Evolutionary conservation across 2,888 invertebrate species (phyloP), one percentile per base, ranked within the genome.

Genomic region (Andrena bicolor): DNA sequence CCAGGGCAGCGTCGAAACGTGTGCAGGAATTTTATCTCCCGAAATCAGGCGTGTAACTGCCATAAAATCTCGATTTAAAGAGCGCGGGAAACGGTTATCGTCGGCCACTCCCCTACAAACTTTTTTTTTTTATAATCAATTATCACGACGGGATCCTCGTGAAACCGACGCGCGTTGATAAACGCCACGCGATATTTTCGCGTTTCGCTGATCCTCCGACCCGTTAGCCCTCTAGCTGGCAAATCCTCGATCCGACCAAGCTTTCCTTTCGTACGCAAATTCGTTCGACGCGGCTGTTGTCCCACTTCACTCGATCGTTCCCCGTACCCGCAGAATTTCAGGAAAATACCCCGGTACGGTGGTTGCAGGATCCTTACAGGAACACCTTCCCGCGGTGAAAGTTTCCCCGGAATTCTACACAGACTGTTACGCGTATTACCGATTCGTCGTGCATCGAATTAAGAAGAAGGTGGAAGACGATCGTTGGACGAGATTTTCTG

Each of bases 21-120:
- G 78, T 63, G 51, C 63, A 32, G 75, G 76, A 85, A 82, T 77
- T 85, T 85, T 79, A 85, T 85, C 79, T 85, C 69, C 66, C 71
- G 65, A 80, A 82, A 77, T 82, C 75, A 79, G 79, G 82, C 82
- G 69, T 80, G 85, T 75, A 71, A 74, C 71, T 82, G 73, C 70
- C 79, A 70, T 66, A 76, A 85, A 68, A 77, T 76, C 76, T 58
- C 66, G 85, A 80, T 82, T 85, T 80, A 82, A 85, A 76, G 77
- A 68, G 72, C 48, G 64, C 64, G 56, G 70, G 68, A 76, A 84
- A 78, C 76, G 73, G 79, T 73, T 61, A 77, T 84, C 82, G 76
- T 56, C 56, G 26, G 30, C 13, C 30, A 28, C 58, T 8, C 32
- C 16, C 51, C 30, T 2, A 4, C 8, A 23, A 16, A 5, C 28